phyloP scores from a whole-genome alignment of 2,113 vertebrate species.

The Menidia beryllina region DNA sequence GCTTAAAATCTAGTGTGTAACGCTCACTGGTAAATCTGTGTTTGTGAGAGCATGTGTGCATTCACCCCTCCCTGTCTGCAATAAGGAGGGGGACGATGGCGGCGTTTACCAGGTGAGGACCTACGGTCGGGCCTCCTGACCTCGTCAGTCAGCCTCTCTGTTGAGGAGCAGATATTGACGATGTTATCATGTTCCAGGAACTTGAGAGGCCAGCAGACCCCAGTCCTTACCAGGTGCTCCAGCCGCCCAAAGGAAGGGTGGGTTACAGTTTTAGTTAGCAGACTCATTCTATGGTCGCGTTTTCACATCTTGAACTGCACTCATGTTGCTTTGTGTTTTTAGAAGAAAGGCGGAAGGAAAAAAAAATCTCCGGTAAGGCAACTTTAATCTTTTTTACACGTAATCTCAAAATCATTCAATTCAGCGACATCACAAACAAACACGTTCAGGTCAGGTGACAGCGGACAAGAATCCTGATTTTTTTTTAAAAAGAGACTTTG shows the following conservation, averaged over 20 bases:
- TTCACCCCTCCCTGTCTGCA: not conserved
- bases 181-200: slow-evolving; percentile 24
- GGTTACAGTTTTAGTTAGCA: not conserved
- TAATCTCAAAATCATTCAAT: not conserved
- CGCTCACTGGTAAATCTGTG: not conserved
- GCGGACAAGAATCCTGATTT: too few relatives aligned
- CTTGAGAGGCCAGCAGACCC: slow-evolving; percentile 32
- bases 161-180: not conserved
- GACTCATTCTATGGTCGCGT: not conserved
- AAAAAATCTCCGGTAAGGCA: slow-evolving; percentile 53
- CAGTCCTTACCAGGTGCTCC: slow-evolving; percentile 63
- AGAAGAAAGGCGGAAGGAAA: slow-evolving; percentile 60
- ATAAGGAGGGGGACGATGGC: not conserved
- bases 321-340: slow-evolving; percentile 8
- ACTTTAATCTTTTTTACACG: too few relatives aligned
- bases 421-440: too few relatives aligned
- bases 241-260: slow-evolving; percentile 49
- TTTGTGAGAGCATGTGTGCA: not conserved
- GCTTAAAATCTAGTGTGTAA: rapidly evolving
- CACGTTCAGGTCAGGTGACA: too few relatives aligned
- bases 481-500: too few relatives aligned
- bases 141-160: not conserved
- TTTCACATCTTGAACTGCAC: not conserved
- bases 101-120: slow-evolving; percentile 61
- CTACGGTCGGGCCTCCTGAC: not conserved